Evolutionary conservation across 2,113 vertebrate species (phyloP).

Genomic region (Narcine bancroftii): DNA sequence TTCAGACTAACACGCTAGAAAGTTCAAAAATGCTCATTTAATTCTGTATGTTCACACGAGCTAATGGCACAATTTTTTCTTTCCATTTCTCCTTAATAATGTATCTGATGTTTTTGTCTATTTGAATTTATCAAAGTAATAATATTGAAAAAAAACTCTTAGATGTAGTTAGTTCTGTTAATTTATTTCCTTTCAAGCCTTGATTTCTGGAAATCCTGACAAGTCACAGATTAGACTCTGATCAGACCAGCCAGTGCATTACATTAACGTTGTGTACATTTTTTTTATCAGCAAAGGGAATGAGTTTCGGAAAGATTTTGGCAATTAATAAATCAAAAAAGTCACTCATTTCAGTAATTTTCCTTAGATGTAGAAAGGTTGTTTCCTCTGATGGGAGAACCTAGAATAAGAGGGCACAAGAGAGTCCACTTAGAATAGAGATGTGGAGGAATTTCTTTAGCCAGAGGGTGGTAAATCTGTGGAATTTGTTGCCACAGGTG

Average conservation of each 20-base stretch:
- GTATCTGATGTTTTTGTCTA: not conserved
- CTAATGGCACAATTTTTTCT: not conserved
- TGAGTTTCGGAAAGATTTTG: not conserved
- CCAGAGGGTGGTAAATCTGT: too few species aligned
- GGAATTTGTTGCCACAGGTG: too few species aligned
- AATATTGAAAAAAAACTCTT: not conserved
- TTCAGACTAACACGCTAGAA: not conserved
- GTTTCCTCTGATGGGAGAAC: too few species aligned
- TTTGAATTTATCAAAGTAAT: slow-evolving; percentile 1
- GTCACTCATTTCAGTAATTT: not conserved
- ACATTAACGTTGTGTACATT: not conserved
- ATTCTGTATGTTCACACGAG: not conserved
- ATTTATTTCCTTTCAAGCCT: slow-evolving; percentile 13
- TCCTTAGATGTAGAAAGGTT: too few species aligned
- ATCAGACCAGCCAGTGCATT: not conserved
- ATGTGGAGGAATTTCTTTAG: too few species aligned
- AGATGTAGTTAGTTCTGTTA: not conserved
- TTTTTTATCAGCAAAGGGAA: not conserved
- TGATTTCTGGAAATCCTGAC: slow-evolving; percentile 2
- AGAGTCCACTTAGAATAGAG: too few species aligned
- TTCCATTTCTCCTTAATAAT: not conserved
- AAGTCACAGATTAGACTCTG: not conserved
- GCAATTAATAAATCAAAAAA: too few species aligned
- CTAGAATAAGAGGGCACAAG: too few species aligned
- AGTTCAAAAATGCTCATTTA: not conserved